Conservation (phyloP, 2,113 vertebrate genomes). For the Chloropsis cyanopogon region DNA sequence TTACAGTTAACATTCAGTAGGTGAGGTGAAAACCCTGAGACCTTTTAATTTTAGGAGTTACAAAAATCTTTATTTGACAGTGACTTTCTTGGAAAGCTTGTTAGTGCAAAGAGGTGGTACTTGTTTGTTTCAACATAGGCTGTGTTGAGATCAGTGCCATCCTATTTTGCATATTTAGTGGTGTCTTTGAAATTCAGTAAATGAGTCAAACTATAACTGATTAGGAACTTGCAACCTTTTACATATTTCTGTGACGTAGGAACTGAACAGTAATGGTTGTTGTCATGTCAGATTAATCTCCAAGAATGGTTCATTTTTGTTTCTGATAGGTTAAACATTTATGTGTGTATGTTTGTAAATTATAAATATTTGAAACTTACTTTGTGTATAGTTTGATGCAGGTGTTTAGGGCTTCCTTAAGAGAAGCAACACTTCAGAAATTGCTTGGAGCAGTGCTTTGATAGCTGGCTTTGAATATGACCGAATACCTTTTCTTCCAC, state of each 20-base stretch:
- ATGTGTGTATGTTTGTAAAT: background rate
- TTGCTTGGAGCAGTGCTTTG: conserved; percentile 28
- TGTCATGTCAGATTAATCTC: background rate
- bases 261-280: background rate
- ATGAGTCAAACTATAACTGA: background rate
- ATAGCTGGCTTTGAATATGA: conserved; percentile 14
- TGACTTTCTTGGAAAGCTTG: background rate
- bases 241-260: fast-evolving
- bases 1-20: background rate
- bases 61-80: background rate
- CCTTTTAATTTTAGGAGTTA: background rate
- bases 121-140: background rate
- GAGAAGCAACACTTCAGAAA: background rate
- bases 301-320: background rate
- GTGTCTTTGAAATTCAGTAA: background rate
- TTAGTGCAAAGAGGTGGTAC: background rate
- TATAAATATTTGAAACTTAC: background rate
- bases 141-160: background rate
- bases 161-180: background rate
- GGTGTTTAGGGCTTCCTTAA: conserved; percentile 54
- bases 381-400: background rate
- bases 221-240: background rate
- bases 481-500: background rate
- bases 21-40: background rate
- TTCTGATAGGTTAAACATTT: background rate